Conservation (phyloP, 2,797 vertebrate genomes). For the Molothrus aeneus region DNA sequence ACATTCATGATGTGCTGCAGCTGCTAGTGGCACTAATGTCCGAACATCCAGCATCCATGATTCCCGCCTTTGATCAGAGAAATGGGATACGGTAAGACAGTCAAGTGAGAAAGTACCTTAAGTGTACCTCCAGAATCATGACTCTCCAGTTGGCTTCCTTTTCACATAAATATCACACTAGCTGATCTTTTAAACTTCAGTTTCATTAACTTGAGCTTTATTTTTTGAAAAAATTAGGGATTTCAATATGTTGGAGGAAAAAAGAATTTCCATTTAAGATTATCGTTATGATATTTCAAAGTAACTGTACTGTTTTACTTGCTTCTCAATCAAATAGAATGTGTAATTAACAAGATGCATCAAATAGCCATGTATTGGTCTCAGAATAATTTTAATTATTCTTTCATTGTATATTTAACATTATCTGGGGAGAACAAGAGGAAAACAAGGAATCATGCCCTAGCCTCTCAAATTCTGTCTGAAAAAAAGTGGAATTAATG, state of each 20-base stretch:
- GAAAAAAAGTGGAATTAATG: background rate
- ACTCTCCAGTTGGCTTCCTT: background rate
- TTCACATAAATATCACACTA: background rate
- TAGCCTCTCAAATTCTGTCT: background rate
- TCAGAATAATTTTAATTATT: background rate
- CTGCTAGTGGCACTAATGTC: conserved; percentile 98
- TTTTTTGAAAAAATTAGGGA: background rate
- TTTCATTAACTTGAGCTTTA: background rate
- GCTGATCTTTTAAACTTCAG: background rate
- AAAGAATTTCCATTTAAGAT: background rate
- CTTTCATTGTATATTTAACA: background rate
- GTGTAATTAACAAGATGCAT: background rate
- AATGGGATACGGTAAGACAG: conserved; percentile 93
- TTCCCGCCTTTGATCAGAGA: conserved; percentile 98
- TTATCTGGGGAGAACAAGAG: background rate
- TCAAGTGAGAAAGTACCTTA: conserved; percentile 8
- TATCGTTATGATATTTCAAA: background rate
- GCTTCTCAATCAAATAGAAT: background rate
- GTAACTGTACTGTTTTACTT: background rate
- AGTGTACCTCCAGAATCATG: background rate
- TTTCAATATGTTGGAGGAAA: background rate
- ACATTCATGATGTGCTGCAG: conserved; percentile 98
- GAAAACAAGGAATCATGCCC: background rate
- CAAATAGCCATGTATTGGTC: background rate
- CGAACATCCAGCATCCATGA: conserved; percentile 98